Evolutionary conservation across 2,888 invertebrate genomes (phyloP), one percentile per base, ranked within the genome.

Genomic region (Rotaria macrura): DNA sequence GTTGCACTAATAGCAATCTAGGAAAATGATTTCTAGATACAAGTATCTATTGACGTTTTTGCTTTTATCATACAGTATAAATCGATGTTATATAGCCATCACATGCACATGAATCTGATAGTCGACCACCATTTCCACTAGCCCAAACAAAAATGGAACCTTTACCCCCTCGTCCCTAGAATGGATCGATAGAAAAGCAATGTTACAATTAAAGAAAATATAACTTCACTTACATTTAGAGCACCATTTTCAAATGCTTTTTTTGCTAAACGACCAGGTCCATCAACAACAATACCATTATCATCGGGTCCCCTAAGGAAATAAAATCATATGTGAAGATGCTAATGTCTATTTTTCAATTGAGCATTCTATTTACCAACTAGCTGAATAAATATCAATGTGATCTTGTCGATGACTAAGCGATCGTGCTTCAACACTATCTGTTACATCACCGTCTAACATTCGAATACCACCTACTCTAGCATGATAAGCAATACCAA

Each of bases 51-150:
- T 49, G 14, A 14, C 17, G 17, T 12, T 43, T 7, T 43, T 38
- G 7, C 10, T 65, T 29, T 65, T 65, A 34, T 34, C 34, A 6
- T 43, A 79, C 79, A 0, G 99, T 99, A 91, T 97, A 99, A 90
- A 99, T 97, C 90, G 96, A 96, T 91, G 98, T 99, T 43, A 98
- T 97, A 92, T 99, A 99, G 84, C 99, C 99, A 91, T 99, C 99
- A 92, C 97, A 98, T 91, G 98, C 98, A 91, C 99, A 99, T 5
- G 96, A 96, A 91, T 99, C 99, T 23, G 95, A 95, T 90, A 96
- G 95, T 87, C 95, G 93, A 14, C 91, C 91, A 49, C 91, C 91
- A 87, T 91, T 91, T 34, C 91, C 91, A 9, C 90, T 90, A 3
- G 91, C 91, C 91, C 91, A 91, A 65, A 91, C 90, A 88, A 90